Evolutionary conservation across 2,113 vertebrate genomes (phyloP), one percentile per base, ranked within the genome.

Genomic region (Guaruba guarouba): DNA sequence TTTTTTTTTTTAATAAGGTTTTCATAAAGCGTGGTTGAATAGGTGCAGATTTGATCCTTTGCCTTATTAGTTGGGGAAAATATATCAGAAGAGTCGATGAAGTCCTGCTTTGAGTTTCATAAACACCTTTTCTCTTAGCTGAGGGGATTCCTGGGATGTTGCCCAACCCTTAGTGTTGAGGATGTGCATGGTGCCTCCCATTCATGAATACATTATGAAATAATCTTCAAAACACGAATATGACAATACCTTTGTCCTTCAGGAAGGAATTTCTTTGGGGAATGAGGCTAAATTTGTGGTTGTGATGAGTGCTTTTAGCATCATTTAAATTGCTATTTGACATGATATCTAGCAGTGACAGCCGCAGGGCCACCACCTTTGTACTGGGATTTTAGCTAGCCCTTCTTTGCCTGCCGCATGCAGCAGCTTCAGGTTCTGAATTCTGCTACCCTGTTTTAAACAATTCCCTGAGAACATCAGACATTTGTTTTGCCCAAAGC

Each of bases 101-200:
- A 66, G 22, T 33, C 13, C 27, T 39, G 3, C 20, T 10, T 2
- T 59, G 44, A 39, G n/a, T 44, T 82, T 70, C 18, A 24, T 25
- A 78, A 70, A 2, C 2, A 44, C 3, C 2, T 57, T 82, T 92
- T 22, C 70, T 43, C 10, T 82, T 24, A 35, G 12, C 20, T 1
- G 1, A 62, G 9, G 28, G 28, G 3, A 44, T 59, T 80, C 25
- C 16, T 54, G 15, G 19, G 6, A 11, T 69, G 33, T 15, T 76
- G 10, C 9, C 17, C 24, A 66, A 0, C 8, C 4, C 3, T 66
- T 24, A 10, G 1, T 41, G 17, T 2, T 44, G 18, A 73, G 9
- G 14, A 59, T 15, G 18, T 11, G 2, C 5, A 10, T 23, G n/a
- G 29, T 5, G 9, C 52, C 1, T 1, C 3, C 4, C 22, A 8